Evolutionary conservation across 1,140 invertebrate genomes (phyloP).

Genomic region (Trichonephila clavipes): DNA sequence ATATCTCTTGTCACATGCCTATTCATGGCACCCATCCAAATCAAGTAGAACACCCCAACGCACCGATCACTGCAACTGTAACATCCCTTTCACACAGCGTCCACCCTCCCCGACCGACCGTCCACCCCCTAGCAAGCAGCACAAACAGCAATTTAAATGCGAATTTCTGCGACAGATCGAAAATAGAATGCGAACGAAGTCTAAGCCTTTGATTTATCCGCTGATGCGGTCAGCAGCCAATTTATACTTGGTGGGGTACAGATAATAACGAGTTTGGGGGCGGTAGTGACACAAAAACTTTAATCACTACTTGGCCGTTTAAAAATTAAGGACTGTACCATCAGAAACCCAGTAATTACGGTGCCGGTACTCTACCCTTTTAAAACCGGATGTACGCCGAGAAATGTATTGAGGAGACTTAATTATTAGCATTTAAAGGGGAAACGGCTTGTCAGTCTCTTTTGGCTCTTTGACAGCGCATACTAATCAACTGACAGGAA

Average conservation of each 20-base stretch:
- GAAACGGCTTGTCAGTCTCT: slow-evolving; percentile 55
- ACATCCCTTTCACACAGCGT: no score
- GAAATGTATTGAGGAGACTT: slow-evolving; percentile 58
- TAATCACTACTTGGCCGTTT: slow-evolving; percentile 60
- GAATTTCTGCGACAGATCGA: neutral
- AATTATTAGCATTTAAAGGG: slow-evolving; percentile 73
- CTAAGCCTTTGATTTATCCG: slow-evolving; percentile 31
- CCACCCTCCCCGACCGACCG: no score
- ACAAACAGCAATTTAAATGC: slow-evolving; percentile 43
- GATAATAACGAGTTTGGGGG: neutral
- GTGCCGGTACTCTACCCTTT: slow-evolving; percentile 40
- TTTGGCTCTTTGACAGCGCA: slow-evolving; percentile 62
- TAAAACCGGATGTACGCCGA: slow-evolving; percentile 36
- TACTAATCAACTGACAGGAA: slow-evolving; percentile 71
- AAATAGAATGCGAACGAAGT: neutral
- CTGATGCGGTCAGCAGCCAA: slow-evolving; percentile 53
- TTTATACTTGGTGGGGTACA: neutral
- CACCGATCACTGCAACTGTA: no score
- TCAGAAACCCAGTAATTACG: slow-evolving; percentile 56
- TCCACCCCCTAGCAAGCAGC: neutral
- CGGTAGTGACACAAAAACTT: slow-evolving; percentile 46
- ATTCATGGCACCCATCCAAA: no score
- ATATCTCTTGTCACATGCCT: no score
- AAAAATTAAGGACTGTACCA: slow-evolving; percentile 62
- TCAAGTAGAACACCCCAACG: no score